phyloP scores from a whole-genome alignment of 2,113 vertebrate genomes.

The Sinosuthora webbiana region DNA sequence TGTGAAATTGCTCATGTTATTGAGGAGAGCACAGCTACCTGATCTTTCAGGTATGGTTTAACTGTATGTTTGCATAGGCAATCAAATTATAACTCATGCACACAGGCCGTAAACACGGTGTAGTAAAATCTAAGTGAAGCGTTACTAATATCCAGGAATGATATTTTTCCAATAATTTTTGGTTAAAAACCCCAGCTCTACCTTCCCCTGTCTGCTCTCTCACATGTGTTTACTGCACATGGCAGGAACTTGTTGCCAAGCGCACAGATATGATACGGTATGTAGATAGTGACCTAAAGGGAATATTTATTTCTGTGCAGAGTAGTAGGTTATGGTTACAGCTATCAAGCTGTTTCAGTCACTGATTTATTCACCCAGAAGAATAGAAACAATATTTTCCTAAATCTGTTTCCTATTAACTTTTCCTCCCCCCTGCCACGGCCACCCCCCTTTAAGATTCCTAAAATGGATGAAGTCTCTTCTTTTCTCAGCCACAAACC shows the following conservation, averaged over 20 bases:
- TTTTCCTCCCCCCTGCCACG: neutral
- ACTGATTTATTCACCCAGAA: slow-evolving; percentile 66
- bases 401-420: slow-evolving; percentile 66
- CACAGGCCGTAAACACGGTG: neutral
- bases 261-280: neutral
- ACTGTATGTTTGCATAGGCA: neutral
- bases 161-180: neutral
- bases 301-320: slow-evolving; percentile 53
- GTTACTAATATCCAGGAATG: neutral
- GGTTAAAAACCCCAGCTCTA: neutral
- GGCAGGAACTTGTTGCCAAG: slow-evolving; percentile 27
- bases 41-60: neutral
- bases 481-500: slow-evolving; percentile 49
- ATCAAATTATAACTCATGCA: neutral
- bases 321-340: slow-evolving; percentile 55
- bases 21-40: neutral
- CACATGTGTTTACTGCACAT: neutral
- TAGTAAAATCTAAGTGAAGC: neutral
- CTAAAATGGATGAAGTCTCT: slow-evolving; percentile 52
- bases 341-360: slow-evolving; percentile 52
- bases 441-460: slow-evolving; percentile 46
- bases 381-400: slow-evolving; percentile 53
- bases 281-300: slow-evolving; percentile 54
- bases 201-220: neutral
- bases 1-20: neutral